A percentile compares a stretch with the other conserved stretches of the same genome.
These are phyloP conservation scores for Sigmodon hispidus DNA, from an alignment of 2,113 vertebrate genomes.

Conservation along the genomic window DNA sequence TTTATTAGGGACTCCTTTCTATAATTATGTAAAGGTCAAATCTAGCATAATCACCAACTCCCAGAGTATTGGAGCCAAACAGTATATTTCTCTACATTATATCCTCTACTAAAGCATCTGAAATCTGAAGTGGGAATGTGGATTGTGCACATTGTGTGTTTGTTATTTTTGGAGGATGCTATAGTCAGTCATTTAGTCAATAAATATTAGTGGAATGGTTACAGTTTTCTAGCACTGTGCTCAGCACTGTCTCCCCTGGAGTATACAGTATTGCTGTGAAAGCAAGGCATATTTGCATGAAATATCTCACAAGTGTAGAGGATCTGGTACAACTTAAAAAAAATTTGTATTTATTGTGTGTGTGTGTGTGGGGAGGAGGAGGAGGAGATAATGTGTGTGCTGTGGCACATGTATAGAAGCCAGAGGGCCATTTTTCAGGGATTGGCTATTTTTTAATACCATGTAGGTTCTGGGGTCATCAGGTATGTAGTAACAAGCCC, in stretches of 20 bases:
- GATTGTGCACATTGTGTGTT: conserved; percentile 67
- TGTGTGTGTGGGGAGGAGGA: no score
- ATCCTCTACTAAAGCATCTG: conserved; percentile 65
- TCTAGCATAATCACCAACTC: conserved; percentile 71
- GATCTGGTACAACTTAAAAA: background rate
- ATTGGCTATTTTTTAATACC: background rate
- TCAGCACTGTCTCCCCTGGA: background rate
- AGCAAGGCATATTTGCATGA: conserved; percentile 16
- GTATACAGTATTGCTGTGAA: background rate
- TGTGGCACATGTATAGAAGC: background rate
- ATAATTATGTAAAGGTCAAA: conserved; percentile 76
- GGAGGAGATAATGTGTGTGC: no score
- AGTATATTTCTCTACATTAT: conserved; percentile 61
- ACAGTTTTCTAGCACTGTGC: background rate
- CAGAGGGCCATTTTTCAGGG: background rate
- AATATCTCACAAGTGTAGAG: conserved; percentile 40
- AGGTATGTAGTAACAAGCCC: background rate
- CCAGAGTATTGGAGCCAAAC: conserved; percentile 64
- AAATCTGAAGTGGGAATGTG: conserved; percentile 67
- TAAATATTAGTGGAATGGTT: conserved; percentile 66
- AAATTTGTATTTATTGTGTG: background rate
- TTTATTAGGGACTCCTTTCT: conserved; percentile 78
- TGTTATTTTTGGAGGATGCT: conserved; percentile 71
- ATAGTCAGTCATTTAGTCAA: conserved; percentile 56
- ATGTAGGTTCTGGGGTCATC: background rate